Percentiles rank a stretch among this genome's conserved stretches.
Evolutionary conservation across 2,113 vertebrate species (phyloP).

Genomic region (Trogon surrucura): DNA sequence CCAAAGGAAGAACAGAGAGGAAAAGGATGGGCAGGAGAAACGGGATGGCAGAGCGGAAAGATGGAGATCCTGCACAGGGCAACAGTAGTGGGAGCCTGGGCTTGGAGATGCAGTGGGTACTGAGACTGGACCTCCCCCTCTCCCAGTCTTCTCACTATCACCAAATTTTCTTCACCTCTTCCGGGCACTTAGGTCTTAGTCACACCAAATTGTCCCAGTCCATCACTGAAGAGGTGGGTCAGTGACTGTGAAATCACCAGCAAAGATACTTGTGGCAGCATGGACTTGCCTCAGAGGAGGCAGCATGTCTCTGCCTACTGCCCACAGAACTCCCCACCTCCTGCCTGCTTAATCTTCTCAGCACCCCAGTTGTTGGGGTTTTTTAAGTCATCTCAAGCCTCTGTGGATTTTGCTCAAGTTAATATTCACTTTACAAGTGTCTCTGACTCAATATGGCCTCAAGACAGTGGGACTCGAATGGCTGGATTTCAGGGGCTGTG

Average conservation of each 20-base stretch:
- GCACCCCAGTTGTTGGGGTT: rapidly evolving
- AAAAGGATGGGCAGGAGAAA: background rate
- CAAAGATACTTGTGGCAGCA: background rate
- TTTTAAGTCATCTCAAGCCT: background rate
- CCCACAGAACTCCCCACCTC: background rate
- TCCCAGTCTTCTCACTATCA: rapidly evolving
- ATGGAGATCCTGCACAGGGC: background rate
- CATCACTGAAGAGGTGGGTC: background rate
- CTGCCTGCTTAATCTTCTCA: background rate
- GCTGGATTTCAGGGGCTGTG: rapidly evolving
- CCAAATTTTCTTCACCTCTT: background rate
- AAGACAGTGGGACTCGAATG: background rate
- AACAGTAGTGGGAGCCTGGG: background rate
- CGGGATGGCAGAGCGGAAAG: background rate
- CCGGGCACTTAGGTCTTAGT: background rate
- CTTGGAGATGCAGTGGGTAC: background rate
- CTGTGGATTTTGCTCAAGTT: background rate
- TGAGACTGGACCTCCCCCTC: rapidly evolving
- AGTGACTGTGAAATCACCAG: rapidly evolving
- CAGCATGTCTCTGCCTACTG: background rate
- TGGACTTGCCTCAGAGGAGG: rapidly evolving
- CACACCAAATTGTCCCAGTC: rapidly evolving
- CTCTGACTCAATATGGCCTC: background rate
- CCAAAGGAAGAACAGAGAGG: background rate
- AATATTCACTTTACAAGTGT: background rate